Evolutionary conservation across 2,797 vertebrate species (phyloP), one percentile per base, ranked within the genome.

Genomic region (Danio aesculapii): DNA sequence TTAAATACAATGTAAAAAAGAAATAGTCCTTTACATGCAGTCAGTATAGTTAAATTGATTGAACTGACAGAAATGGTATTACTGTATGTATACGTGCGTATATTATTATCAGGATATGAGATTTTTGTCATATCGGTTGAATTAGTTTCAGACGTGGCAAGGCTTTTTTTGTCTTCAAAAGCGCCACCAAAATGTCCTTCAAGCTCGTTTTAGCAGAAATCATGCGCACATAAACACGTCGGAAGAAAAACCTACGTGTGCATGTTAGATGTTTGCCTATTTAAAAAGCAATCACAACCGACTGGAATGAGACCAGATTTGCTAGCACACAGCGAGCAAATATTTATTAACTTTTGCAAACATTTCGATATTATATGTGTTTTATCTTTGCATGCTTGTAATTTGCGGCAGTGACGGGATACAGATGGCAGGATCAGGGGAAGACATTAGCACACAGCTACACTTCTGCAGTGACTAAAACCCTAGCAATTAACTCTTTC

Each of bases 401-500:
- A 44, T 75, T 72, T 76, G 19, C 53, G 64, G 75, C 52, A 59
- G 67, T 72, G 19, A 78, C 62, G 49, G 49, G 50, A 84, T 41
- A n/a, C 74, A 77, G 77, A 86, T 87, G 77, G 87, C 63, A 73
- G 77, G 84, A 88, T 86, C 85, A 77, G 76, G 83, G 87, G 89
- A 88, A 89, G 43, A 85, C 87, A 84, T 82, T 78, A 55, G 16
- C 50, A 75, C 81, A 83, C 64, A 83, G 47, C 66, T 63, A 59
- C 83, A 61, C 74, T 85, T 88, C 86, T 83, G 85, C 85, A 90
- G 91, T 39, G 83, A 79, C 73, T 82, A 80, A 90, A 90, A 90
- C 86, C 57, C 44, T 71, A 89, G 90, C 92, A 94, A 94, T 95
- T 94, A 94, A 94, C 92, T 94, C 89, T 89, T 93, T 89, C 90